These are phyloP conservation scores for Hippopotamus amphibius DNA, from an alignment of 2,113 vertebrate genomes.

Conservation along the genomic window DNA sequence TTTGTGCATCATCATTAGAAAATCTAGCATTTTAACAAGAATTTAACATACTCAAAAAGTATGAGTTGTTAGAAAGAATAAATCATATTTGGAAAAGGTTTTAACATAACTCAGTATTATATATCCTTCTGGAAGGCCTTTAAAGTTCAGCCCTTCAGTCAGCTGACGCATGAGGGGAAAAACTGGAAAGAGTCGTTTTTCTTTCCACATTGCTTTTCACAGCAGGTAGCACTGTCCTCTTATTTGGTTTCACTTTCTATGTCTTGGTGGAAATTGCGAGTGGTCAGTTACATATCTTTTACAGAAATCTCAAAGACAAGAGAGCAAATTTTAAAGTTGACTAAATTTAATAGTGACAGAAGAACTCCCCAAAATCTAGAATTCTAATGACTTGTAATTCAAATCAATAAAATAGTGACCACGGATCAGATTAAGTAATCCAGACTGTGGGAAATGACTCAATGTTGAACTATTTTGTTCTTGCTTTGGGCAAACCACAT, in stretches of 20 bases:
- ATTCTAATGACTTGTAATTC: neutral
- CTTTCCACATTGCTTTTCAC: neutral
- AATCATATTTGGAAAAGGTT: neutral
- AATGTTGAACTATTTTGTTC: accelerated
- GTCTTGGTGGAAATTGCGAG: neutral
- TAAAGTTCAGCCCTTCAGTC: neutral
- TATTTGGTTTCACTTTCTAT: neutral
- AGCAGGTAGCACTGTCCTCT: neutral
- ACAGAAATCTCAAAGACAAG: neutral
- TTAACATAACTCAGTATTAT: neutral
- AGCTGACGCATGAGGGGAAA: neutral
- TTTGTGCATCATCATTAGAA: neutral
- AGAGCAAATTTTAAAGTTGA: conserved; percentile 17
- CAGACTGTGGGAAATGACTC: neutral
- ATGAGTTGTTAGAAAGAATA: neutral
- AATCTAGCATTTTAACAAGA: conserved; percentile 1
- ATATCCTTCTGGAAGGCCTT: neutral
- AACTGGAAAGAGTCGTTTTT: neutral
- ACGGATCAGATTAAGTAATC: neutral
- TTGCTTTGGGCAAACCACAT: neutral
- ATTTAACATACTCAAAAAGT: neutral
- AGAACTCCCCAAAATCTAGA: neutral
- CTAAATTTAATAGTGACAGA: conserved; percentile 13
- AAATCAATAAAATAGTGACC: too few relatives aligned
- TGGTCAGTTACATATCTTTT: conserved; percentile 42